A percentile compares a stretch with the other conserved stretches of the same genome.
Conservation (phyloP, 2,797 vertebrate species). For the Hyperoplus immaculatus region DNA sequence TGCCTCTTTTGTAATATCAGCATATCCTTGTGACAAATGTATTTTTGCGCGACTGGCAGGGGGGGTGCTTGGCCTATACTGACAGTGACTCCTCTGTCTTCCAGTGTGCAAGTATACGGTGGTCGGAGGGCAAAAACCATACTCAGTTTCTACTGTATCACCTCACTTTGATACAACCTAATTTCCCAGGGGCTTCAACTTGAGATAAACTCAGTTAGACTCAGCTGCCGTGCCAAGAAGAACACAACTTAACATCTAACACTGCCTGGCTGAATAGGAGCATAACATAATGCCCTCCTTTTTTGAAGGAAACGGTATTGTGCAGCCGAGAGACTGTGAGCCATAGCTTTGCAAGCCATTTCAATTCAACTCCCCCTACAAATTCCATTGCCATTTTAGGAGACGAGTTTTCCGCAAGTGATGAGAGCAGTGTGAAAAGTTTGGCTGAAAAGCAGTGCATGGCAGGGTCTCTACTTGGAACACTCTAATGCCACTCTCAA, state of each 20-base stretch:
- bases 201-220: conserved; percentile 67
- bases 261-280: conserved; percentile 46
- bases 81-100: conserved; percentile 51
- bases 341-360: conserved; percentile 67
- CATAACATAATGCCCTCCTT: conserved; percentile 49
- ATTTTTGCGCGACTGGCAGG: conserved; percentile 35
- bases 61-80: conserved; percentile 18
- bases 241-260: conserved; percentile 64
- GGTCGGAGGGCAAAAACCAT: conserved; percentile 58
- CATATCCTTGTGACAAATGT: conserved; percentile 60
- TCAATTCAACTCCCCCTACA: conserved; percentile 66
- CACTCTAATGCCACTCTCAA: conserved; percentile 54
- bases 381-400: conserved; percentile 81
- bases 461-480: conserved; percentile 63
- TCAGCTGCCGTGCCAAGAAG: conserved; percentile 63
- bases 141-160: conserved; percentile 68
- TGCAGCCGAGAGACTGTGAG: conserved; percentile 53
- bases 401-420: conserved; percentile 61
- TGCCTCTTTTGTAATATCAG: conserved; percentile 51
- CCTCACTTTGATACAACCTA: conserved; percentile 77
- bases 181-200: conserved; percentile 79
- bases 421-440: conserved; percentile 65
- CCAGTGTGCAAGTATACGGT: conserved; percentile 31
- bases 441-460: conserved; percentile 56
- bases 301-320: conserved; percentile 52